These are phyloP conservation scores for Ecdyonurus torrentis DNA, from an alignment of 2,888 invertebrate species.

Conservation along the genomic window DNA sequence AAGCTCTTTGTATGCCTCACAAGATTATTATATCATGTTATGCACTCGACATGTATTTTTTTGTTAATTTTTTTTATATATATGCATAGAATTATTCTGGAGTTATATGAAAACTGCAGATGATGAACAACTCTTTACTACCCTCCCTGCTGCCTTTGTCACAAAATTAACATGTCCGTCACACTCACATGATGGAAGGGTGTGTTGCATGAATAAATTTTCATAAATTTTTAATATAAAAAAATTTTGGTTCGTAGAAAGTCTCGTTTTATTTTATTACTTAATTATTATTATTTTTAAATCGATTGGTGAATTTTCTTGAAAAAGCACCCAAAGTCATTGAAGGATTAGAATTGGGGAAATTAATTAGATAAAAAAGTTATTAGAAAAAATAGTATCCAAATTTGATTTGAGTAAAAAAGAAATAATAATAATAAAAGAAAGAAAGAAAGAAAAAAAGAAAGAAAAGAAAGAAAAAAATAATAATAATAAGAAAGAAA, in stretches of 20 bases:
- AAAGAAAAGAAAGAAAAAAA: slow-evolving; percentile 8
- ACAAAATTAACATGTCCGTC: slow-evolving; percentile 16
- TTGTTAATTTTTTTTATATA: not conserved
- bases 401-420: not conserved
- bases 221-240: slow-evolving; percentile 10
- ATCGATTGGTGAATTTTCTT: not conserved
- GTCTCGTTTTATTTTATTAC: not conserved
- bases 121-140: not conserved
- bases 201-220: slow-evolving; percentile 17
- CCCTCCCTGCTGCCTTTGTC: slow-evolving; percentile 16
- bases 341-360: slow-evolving; percentile 7
- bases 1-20: slow-evolving; percentile 15
- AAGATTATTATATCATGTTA: slow-evolving; percentile 13
- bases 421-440: not conserved
- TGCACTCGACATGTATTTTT: slow-evolving; percentile 12
- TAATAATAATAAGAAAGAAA: slow-evolving; percentile 2
- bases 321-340: not conserved
- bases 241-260: slow-evolving; percentile 9
- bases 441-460: slow-evolving; percentile 7
- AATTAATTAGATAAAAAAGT: too few species aligned
- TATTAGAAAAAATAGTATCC: not conserved
- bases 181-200: slow-evolving; percentile 16
- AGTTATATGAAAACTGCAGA: not conserved
- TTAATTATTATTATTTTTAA: not conserved
- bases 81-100: not conserved